Base-by-base conservation (phyloP, 2,888 invertebrate species). In the Ornithoptera priamus region DNA sequence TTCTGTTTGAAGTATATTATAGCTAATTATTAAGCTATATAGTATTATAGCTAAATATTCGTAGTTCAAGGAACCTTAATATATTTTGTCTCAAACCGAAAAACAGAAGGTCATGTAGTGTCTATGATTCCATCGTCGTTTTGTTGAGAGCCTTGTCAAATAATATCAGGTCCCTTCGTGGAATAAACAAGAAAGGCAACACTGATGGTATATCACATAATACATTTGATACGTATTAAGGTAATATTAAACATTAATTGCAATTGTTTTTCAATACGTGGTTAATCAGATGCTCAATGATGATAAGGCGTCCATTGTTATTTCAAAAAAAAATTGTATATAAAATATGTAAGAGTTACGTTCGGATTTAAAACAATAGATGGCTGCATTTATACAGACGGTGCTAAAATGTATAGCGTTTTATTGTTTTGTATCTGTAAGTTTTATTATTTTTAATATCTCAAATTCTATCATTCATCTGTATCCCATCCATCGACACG, bases 261-360 rank as follows among this genome's bases (percentile, higher is more conserved):
- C 63, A 58, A 62, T 70, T 67, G 67, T 70, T 63, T 67, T 50
- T 67, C 42, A 20, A 60, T 56, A 70, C 67, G 70, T 67, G 66
- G 36, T 64, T 62, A 59, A 70, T 70, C 62, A 67, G 67, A 70
- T 67, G 30, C 5, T 56, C 24, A 39, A 20, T 42, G 39, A 62
- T 22, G 70, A 70, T 70, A 70, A 70, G 50, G 17, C 8, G 39
- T 64, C 60, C 53, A 67, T 70, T 70, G 67, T 70, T 67, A 60
- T 70, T 60, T 63, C 63, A 53, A 50, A 64, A 63, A 50, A 58
- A 24, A 10, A 24, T 30, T 18, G 53, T 53, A 67, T 70, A 70
- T 67, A 70, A 70, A 39, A 24, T 17, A 59, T 17, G 22, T 20
- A 17, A n/a, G 7, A 63, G 39, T 39, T 30, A 24, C 24, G 17